Percentiles rank a stretch among this genome's conserved stretches.
Evolutionary conservation across 2,797 vertebrate genomes (phyloP).

Genomic region (Xenops minutus): DNA sequence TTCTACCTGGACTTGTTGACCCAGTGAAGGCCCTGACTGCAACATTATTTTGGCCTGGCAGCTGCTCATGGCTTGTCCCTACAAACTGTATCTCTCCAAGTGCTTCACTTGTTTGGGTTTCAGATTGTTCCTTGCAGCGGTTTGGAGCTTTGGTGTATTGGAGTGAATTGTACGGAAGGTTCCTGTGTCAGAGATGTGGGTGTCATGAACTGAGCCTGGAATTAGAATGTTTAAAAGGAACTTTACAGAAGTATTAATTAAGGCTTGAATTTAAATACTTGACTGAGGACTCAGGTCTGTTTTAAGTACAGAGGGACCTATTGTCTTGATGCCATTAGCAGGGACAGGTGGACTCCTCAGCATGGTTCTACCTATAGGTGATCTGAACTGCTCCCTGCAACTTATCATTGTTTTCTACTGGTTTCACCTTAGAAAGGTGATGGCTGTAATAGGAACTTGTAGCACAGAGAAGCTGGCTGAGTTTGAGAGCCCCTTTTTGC

Average conservation of each 20-base stretch:
- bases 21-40: background rate
- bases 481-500: background rate
- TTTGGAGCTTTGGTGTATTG: background rate
- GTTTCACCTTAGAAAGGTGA: background rate
- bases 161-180: background rate
- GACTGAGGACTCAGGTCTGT: background rate
- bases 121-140: background rate
- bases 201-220: background rate
- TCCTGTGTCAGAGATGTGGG: background rate
- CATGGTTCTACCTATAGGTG: background rate
- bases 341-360: background rate
- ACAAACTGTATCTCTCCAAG: background rate
- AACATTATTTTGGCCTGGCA: background rate
- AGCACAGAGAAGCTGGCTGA: rapidly evolving
- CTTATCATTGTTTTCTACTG: background rate
- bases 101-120: background rate
- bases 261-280: background rate
- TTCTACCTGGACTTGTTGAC: background rate
- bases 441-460: background rate
- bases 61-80: background rate
- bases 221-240: background rate
- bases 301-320: background rate
- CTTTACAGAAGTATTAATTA: background rate
- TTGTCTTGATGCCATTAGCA: background rate
- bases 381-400: background rate